Base-by-base conservation (phyloP, 2,888 invertebrate genomes). In the Carabus problematicus region DNA sequence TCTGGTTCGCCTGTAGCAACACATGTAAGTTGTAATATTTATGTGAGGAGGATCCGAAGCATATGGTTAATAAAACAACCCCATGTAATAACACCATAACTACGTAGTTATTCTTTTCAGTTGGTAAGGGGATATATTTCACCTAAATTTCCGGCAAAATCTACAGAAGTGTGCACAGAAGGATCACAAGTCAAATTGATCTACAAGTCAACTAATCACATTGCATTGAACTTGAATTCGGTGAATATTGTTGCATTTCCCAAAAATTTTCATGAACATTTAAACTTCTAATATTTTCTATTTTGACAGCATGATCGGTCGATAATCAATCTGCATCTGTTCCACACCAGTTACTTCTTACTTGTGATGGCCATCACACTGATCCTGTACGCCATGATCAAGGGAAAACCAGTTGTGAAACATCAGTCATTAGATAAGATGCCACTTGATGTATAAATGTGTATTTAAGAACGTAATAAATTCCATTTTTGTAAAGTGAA, bases 301-400 rank as follows among this genome's bases (percentile, higher is more conserved):
- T n/a, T 71, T 71, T 39, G 6, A 29, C 49, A 72, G 72, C 72
- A 71, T 39, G 73, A 73, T 60, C 70, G 71, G 9, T 47, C 70
- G 4, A 55, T 70, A 16, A 73, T 73, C n/a, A 72, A 72, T 55
- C 70, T 64, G 4, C 73, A 73, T 55, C 55, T 73, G 16, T 69
- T 73, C 41, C 66, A 71, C 8, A 71, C 70, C 2, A 72, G 72
- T 54, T 72, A 67, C 19, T 71, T 73, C 55, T 52, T 72, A 14
- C n/a, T 73, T 56, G 67, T 71, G 12, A 66, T 73, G 43, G 70
- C 70, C 42, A 61, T 73, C 16, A 59, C 71, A 41, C 62, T 73
- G 41, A 71, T 72, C 39, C 70, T 70, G 60, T 73, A 71, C 43
- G 72, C 72, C 8, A 64, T 73, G 61, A 45, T 70, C 16, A 71